phyloP scores from a whole-genome alignment of 2,888 invertebrate genomes.

The Melanostoma mellinum region DNA sequence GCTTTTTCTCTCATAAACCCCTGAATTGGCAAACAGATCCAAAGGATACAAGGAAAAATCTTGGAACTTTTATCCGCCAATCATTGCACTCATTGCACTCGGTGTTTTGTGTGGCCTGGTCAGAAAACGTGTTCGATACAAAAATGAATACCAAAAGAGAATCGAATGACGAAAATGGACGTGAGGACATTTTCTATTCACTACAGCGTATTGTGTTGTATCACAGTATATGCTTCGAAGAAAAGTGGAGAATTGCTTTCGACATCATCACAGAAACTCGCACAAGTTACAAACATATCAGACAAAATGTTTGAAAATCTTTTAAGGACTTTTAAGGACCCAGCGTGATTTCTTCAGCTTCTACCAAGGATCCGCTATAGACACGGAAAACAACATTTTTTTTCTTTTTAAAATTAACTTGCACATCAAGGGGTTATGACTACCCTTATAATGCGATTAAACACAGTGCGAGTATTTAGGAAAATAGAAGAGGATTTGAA shows the following conservation, averaged over 20 bases:
- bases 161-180: conserved; percentile 21
- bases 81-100: conserved; percentile 52
- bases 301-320: too few species aligned
- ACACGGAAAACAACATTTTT: too few species aligned
- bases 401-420: too few species aligned
- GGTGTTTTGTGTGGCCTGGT: conserved; percentile 55
- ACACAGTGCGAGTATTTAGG: too few species aligned
- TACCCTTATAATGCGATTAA: too few species aligned
- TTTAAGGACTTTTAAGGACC: too few species aligned
- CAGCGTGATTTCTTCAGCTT: too few species aligned
- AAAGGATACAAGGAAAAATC: conserved; percentile 27
- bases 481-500: too few species aligned
- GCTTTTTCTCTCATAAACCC: neutral
- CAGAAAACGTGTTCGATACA: conserved; percentile 32
- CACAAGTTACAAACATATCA: too few species aligned
- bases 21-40: conserved; percentile 7
- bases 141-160: conserved; percentile 1
- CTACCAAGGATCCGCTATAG: too few species aligned
- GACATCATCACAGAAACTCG: conserved; percentile 21
- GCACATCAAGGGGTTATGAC: too few species aligned
- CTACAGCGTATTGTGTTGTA: conserved; percentile 32
- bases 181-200: conserved; percentile 58
- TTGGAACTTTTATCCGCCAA: conserved; percentile 63
- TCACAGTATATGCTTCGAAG: conserved; percentile 30
- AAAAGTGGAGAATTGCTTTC: conserved; percentile 64